These are phyloP conservation scores for Rosalia funebris DNA, from an alignment of 2,888 invertebrate genomes.

Conservation along the genomic window DNA sequence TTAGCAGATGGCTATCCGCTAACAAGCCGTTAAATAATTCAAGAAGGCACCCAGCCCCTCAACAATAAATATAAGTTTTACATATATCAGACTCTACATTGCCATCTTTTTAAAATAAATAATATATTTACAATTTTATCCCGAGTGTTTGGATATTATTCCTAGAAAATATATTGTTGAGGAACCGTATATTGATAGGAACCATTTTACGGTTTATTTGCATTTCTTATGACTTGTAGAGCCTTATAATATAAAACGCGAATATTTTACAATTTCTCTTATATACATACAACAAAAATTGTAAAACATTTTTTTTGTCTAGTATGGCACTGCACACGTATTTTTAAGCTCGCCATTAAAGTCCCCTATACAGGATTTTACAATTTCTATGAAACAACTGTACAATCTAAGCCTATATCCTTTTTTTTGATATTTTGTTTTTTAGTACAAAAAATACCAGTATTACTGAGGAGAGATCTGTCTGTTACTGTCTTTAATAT, in stretches of 20 bases:
- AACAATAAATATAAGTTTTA: constrained; percentile 59
- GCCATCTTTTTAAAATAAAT: constrained; percentile 25
- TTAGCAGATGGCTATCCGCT: constrained; percentile 31
- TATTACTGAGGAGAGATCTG: constrained; percentile 56
- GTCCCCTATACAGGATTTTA: constrained; percentile 49
- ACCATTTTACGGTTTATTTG: constrained; percentile 63
- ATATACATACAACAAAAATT: constrained; percentile 25
- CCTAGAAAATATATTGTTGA: constrained; percentile 59
- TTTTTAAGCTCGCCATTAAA: constrained; percentile 57
- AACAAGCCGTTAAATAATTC: constrained; percentile 39
- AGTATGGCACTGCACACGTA: constrained; percentile 60
- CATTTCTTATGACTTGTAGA: constrained; percentile 61
- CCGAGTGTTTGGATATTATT: constrained; percentile 26
- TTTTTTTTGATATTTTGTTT: constrained; percentile 52
- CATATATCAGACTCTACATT: constrained; percentile 38
- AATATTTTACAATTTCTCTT: constrained; percentile 38
- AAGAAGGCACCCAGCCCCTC: constrained; percentile 66
- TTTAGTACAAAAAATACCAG: constrained; percentile 58
- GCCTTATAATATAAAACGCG: constrained; percentile 50
- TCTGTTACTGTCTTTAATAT: constrained; percentile 40
- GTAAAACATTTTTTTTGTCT: constrained; percentile 43
- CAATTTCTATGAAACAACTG: constrained; percentile 54
- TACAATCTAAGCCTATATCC: constrained; percentile 52
- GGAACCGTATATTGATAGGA: constrained; percentile 63
- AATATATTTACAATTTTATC: constrained; percentile 27